Conservation (phyloP, 2,113 vertebrate genomes). For the Castor canadensis region DNA sequence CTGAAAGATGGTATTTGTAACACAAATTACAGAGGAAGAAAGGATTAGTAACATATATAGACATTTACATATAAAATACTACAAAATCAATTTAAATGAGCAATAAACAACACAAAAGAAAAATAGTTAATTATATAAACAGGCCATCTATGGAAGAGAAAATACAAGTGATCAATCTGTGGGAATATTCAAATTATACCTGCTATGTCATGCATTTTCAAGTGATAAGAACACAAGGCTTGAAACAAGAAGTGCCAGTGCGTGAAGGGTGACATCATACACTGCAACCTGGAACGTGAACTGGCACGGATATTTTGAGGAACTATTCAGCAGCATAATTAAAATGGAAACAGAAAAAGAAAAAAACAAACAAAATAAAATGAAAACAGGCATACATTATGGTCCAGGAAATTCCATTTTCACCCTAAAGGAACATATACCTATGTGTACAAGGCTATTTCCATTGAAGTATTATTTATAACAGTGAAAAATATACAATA, state of each 20-base stretch:
- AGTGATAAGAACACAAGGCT: conserved; percentile 18
- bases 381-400: not conserved
- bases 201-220: conserved; percentile 2
- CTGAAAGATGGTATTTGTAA: conserved; percentile 33
- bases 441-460: not conserved
- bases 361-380: no score
- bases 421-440: not conserved
- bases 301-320: not conserved
- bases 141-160: conserved; percentile 2
- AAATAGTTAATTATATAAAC: conserved; percentile 30
- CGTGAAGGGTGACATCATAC: not conserved
- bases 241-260: not conserved
- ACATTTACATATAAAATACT: not conserved
- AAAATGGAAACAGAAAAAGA: not conserved
- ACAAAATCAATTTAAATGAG: conserved; percentile 44
- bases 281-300: not conserved
- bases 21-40: not conserved
- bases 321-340: not conserved
- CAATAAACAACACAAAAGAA: conserved; percentile 30
- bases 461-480: not conserved
- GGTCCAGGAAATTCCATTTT: not conserved
- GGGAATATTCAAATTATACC: not conserved
- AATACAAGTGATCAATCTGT: conserved; percentile 8
- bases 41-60: not conserved
- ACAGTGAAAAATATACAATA: conserved; percentile 1